phyloP scores from a whole-genome alignment of 2,113 vertebrate species.

The Sisor rabdophorus region DNA sequence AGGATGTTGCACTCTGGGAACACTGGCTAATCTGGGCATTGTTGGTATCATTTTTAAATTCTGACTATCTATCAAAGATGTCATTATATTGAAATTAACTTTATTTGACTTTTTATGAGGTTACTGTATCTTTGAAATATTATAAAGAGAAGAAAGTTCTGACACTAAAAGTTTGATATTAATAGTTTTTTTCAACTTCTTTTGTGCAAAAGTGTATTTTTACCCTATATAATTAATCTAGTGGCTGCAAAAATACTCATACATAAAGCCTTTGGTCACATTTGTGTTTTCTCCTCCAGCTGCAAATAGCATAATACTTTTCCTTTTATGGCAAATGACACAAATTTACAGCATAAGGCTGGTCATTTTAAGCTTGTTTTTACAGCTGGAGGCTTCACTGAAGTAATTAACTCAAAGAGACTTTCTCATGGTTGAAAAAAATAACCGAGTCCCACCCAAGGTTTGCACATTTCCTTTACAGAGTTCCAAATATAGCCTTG shows the following conservation, averaged over 20 bases:
- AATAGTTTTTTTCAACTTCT: not conserved
- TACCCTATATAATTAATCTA: not conserved
- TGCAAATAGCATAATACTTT: slow-evolving; percentile 11
- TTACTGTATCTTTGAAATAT: not conserved
- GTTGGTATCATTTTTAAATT: too few relatives aligned
- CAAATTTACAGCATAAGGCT: slow-evolving; percentile 18
- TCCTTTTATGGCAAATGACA: slow-evolving; percentile 10
- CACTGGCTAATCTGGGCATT: too few relatives aligned
- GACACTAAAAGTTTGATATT: not conserved
- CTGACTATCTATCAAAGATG: too few relatives aligned
- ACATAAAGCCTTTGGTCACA: not conserved
- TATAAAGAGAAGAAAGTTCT: not conserved
- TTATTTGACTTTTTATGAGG: not conserved
- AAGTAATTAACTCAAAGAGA: slow-evolving; percentile 25
- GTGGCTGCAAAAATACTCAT: not conserved
- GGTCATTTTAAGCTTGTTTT: slow-evolving; percentile 29
- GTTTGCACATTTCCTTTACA: not conserved
- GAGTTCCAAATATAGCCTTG: slow-evolving; percentile 23
- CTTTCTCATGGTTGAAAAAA: slow-evolving; percentile 3
- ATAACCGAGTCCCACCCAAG: slow-evolving; percentile 33
- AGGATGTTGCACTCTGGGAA: too few relatives aligned
- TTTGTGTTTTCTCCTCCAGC: slow-evolving; percentile 1
- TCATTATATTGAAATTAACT: not conserved
- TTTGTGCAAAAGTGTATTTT: not conserved
- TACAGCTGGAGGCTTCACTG: slow-evolving; percentile 22